These are phyloP conservation scores for Lepus americanus DNA, from an alignment of 2,113 vertebrate species.

Conservation along the genomic window DNA sequence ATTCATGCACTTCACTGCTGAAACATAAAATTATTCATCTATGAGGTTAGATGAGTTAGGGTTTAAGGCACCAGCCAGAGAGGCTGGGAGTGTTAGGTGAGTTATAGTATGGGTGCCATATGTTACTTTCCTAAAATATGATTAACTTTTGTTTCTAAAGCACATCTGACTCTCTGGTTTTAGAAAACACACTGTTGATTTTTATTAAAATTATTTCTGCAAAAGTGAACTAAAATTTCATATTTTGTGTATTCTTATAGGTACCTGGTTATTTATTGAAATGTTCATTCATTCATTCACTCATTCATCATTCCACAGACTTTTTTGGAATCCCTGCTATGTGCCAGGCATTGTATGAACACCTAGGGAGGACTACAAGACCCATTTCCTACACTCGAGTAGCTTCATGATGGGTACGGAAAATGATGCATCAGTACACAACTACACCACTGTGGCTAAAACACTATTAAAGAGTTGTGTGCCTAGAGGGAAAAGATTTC, in stretches of 20 bases:
- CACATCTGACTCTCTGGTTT: neutral
- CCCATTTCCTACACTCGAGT: neutral
- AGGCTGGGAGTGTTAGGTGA: neutral
- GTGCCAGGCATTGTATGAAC: neutral
- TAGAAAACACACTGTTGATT: neutral
- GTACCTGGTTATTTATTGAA: neutral
- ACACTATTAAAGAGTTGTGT: neutral
- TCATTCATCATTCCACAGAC: no score
- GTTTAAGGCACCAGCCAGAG: neutral
- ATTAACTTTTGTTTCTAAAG: neutral
- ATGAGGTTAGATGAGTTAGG: no score
- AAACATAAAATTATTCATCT: neutral
- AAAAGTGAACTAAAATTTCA: neutral
- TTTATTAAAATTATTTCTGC: neutral
- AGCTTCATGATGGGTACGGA: neutral
- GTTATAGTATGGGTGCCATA: neutral
- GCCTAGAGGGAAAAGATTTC: neutral
- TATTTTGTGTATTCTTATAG: neutral
- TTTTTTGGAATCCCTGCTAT: no score
- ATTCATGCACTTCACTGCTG: neutral
- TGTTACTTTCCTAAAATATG: constrained; percentile 2
- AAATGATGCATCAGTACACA: neutral
- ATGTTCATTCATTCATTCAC: neutral
- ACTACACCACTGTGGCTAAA: neutral
- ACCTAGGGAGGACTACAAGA: neutral